Evolutionary conservation across 2,797 vertebrate genomes (phyloP).

Genomic region (Helicolenus hilgendorfi): DNA sequence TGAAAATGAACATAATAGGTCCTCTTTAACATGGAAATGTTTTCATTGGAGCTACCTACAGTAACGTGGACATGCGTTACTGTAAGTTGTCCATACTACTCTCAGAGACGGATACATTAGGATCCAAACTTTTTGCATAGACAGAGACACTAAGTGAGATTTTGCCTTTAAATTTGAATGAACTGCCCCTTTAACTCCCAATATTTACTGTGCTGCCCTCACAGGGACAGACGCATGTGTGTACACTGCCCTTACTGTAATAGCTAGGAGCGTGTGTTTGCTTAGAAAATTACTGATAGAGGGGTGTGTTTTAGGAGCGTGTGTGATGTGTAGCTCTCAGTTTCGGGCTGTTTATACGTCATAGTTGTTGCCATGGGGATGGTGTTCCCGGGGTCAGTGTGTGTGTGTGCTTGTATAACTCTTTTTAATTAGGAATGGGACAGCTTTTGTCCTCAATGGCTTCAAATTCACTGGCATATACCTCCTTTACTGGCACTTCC

Average conservation of each 20-base stretch:
- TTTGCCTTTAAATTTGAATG: background rate
- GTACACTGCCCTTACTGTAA: constrained; percentile 50
- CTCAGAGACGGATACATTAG: background rate
- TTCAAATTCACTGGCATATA: constrained; percentile 48
- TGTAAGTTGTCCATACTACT: background rate
- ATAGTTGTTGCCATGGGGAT: constrained; percentile 55
- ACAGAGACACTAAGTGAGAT: background rate
- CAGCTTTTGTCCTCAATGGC: constrained; percentile 40
- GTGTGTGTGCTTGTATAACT: constrained; percentile 53
- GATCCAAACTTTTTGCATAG: background rate
- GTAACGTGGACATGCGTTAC: background rate
- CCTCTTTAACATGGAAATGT: background rate
- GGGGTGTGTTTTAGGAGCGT: constrained; percentile 54
- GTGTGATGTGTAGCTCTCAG: constrained; percentile 57
- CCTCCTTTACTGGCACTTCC: constrained; percentile 52
- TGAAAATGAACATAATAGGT: no score
- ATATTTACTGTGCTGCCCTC: constrained; percentile 52
- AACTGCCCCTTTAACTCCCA: constrained; percentile 37
- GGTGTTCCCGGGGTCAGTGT: constrained; percentile 31
- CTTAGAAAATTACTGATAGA: constrained; percentile 58
- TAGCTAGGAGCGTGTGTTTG: constrained; percentile 51
- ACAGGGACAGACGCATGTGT: constrained; percentile 34
- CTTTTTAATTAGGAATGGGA: constrained; percentile 54
- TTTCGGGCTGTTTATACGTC: constrained; percentile 46
- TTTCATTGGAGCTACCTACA: background rate